Evolutionary conservation across 1,140 invertebrate genomes (phyloP), one percentile per base, ranked within the genome.

Genomic region (Drosophila bifasciata): DNA sequence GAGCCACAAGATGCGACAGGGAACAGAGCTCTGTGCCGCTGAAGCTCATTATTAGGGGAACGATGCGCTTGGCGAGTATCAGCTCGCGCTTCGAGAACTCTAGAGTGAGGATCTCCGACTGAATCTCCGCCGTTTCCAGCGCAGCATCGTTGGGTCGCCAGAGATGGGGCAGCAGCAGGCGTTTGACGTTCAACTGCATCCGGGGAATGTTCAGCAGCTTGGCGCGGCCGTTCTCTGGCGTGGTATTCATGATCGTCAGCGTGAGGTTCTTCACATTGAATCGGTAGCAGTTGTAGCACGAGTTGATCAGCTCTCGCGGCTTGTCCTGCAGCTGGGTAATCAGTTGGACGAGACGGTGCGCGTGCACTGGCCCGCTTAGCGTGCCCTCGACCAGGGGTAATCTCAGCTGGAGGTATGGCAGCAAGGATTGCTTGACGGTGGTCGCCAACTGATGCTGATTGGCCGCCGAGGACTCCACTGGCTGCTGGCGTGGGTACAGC

Each of bases 261-360:
- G 75, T 75, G 9, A 90, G 17, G 16, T 90, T 81, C 16, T 85
- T 84, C 0, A 91, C 25, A 50, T 67, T 59, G 4, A 91, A 57
- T 5, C 66, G 51, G 51, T 67, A 84, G 25, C 67, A 75, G 7
- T 67, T 66, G 69, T 92, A 92, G 67, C 93, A 93, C 8, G 91
- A 79, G 7, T 93, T 89, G 48, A 93, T 90, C 59, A 93, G 75
- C 46, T 92, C 80, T 8, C 90, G 59, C 0, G 93, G 92, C 19
- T 93, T 90, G 40, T 93, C 92, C 40, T 93, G 92, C 44, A 93
- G 63, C 53, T 93, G 93, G 36, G 92, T 92, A 2, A 92, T 92
- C 15, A 92, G 91, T 32, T 92, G 85, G 0, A 93, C 81, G 25
- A 93, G 67, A 32, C 91, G 85, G 21, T 93, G 81, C 0, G 90